Conservation (phyloP, 2,797 vertebrate genomes). For the Neoniphon sammara region DNA sequence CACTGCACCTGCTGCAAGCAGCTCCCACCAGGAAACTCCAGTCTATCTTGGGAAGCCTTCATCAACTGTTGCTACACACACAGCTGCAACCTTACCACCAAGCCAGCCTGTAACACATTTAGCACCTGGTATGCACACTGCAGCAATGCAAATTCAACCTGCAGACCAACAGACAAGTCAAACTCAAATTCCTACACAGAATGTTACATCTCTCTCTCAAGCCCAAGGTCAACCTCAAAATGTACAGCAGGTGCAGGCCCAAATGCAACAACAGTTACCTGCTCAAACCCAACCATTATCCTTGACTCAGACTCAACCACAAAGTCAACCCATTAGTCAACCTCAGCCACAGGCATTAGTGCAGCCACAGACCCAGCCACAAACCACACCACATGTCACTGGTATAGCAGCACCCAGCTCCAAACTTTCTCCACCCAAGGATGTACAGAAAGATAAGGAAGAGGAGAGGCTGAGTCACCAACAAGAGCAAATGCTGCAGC, state of each 20-base stretch:
- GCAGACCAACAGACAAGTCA: conserved; percentile 69
- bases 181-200: conserved; percentile 69
- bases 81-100: conserved; percentile 65
- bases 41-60: conserved; percentile 92
- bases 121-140: conserved; percentile 61
- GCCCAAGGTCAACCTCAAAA: conserved; percentile 68
- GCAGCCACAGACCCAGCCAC: conserved; percentile 73
- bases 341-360: conserved; percentile 67
- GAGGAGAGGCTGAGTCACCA: conserved; percentile 93
- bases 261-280: conserved; percentile 75
- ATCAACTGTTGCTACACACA: conserved; percentile 66
- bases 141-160: conserved; percentile 47
- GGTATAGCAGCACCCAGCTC: conserved; percentile 52
- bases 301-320: conserved; percentile 76
- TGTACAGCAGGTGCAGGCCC: conserved; percentile 65
- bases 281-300: conserved; percentile 80
- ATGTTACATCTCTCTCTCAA: conserved; percentile 64
- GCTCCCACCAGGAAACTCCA: conserved; percentile 86
- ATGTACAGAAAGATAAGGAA: conserved; percentile 86
- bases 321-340: conserved; percentile 66
- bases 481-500: conserved; percentile 93
- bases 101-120: conserved; percentile 68
- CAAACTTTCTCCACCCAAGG: conserved; percentile 74
- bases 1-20: conserved; percentile 69
- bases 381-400: conserved; percentile 58